Conservation (phyloP, 1,140 invertebrate species). For the Schlechtendalia chinensis region DNA sequence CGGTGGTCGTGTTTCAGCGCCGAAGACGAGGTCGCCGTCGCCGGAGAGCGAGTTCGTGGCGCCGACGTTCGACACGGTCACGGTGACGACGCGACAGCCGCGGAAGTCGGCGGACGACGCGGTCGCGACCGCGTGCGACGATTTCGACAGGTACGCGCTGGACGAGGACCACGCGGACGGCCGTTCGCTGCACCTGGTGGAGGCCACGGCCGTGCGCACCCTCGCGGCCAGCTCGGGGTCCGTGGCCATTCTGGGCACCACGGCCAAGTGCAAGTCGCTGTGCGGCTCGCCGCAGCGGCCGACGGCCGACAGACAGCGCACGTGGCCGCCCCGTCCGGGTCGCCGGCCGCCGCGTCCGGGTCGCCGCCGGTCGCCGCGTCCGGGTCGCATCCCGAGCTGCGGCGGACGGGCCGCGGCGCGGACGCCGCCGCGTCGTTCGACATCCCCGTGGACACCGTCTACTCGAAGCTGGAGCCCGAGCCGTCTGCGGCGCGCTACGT, state of each 20-base stretch:
- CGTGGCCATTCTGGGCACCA: conserved; percentile 54
- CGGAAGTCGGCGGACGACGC: background rate
- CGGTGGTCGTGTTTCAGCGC: background rate
- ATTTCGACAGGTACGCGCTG: background rate
- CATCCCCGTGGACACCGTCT: conserved; percentile 49
- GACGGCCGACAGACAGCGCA: background rate
- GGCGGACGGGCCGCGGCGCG: conserved; percentile 50
- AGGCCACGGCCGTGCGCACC: conserved; percentile 53
- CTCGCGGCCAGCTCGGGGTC: conserved; percentile 53
- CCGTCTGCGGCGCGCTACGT: conserved; percentile 14
- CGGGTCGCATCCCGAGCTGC: conserved; percentile 1
- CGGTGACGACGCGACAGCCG: background rate
- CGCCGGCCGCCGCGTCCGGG: no score
- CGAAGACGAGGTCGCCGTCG: background rate
- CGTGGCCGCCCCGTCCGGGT: background rate
- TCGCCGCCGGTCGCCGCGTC: background rate
- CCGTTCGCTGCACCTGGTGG: conserved; percentile 43
- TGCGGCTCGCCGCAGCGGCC: background rate
- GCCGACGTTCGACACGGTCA: background rate
- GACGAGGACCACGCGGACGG: background rate
- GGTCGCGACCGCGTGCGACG: background rate
- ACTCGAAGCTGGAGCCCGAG: conserved; percentile 26
- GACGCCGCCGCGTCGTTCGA: conserved; percentile 54
- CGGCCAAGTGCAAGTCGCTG: conserved; percentile 51
- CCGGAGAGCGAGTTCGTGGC: background rate